These are phyloP conservation scores for Mythimna vitellina DNA, from an alignment of 2,888 invertebrate genomes.

Conservation along the genomic window DNA sequence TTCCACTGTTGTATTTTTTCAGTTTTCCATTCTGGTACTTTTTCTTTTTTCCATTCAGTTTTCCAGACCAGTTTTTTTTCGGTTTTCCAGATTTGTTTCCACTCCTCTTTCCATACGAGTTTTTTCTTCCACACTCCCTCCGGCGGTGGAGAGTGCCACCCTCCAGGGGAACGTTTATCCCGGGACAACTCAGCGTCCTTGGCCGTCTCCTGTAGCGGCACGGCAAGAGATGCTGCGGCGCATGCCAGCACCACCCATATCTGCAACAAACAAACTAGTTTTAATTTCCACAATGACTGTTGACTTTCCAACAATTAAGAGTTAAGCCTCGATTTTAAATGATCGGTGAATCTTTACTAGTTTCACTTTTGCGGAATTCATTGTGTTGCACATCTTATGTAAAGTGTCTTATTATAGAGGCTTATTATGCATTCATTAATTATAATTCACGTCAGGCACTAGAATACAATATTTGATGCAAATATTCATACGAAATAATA, in stretches of 20 bases:
- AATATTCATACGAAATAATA: slow-evolving; percentile 19
- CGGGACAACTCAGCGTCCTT: slow-evolving; percentile 82
- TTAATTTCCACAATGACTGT: slow-evolving; percentile 2
- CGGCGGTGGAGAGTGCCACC: slow-evolving; percentile 88
- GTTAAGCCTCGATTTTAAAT: slow-evolving; percentile 26
- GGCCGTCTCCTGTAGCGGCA: slow-evolving; percentile 77
- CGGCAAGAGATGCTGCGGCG: slow-evolving; percentile 81
- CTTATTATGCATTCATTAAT: slow-evolving; percentile 31
- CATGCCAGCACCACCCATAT: slow-evolving; percentile 91
- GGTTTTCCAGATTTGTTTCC: slow-evolving; percentile 94
- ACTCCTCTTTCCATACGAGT: slow-evolving; percentile 95
- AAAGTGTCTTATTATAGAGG: slow-evolving; percentile 20
- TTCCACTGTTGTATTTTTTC: slow-evolving; percentile 95
- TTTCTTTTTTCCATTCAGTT: slow-evolving; percentile 93
- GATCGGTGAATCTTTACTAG: slow-evolving; percentile 25
- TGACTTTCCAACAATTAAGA: slow-evolving; percentile 53
- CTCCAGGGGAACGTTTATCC: slow-evolving; percentile 90
- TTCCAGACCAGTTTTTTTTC: slow-evolving; percentile 94
- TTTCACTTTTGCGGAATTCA: slow-evolving; percentile 52
- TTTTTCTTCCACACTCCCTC: slow-evolving; percentile 96
- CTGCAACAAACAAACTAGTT: slow-evolving; percentile 83
- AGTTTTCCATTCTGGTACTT: slow-evolving; percentile 95
- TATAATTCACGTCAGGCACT: slow-evolving; percentile 20
- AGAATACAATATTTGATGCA: slow-evolving; percentile 29
- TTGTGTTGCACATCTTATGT: slow-evolving; percentile 22